These are phyloP conservation scores for Pachliopta kotzebuea DNA, from an alignment of 2,888 invertebrate genomes.

Conservation along the genomic window DNA sequence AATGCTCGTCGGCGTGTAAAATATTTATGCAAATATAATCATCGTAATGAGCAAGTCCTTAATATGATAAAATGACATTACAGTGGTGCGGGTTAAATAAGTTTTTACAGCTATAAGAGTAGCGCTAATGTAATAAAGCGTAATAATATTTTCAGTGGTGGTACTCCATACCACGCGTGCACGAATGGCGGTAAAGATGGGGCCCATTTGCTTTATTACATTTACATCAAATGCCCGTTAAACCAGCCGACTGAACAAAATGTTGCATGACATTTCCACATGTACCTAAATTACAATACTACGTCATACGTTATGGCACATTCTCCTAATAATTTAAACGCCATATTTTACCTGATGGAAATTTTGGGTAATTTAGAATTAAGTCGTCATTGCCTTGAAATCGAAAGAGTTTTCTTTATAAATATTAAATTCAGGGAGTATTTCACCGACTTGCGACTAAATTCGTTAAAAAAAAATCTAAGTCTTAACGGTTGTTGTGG, in stretches of 20 bases:
- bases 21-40: conserved; percentile 27
- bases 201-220: conserved; percentile 67
- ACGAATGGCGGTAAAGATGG: conserved; percentile 36
- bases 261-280: conserved; percentile 45
- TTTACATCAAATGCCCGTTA: conserved; percentile 68
- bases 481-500: no score
- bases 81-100: conserved; percentile 17
- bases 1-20: conserved; percentile 21
- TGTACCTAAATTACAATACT: conserved; percentile 30
- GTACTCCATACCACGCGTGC: conserved; percentile 8
- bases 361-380: neutral
- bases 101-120: conserved; percentile 21
- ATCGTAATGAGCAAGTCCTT: conserved; percentile 25
- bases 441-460: no score
- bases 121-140: conserved; percentile 29
- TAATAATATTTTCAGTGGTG: conserved; percentile 29
- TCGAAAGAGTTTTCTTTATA: neutral
- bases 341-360: conserved; percentile 1
- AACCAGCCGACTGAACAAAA: conserved; percentile 61
- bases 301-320: conserved; percentile 23
- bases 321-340: conserved; percentile 21
- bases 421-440: no score
- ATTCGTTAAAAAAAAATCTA: no score
- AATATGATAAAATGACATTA: conserved; percentile 23
- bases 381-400: neutral